These are phyloP conservation scores for Antennarius maculatus DNA, from an alignment of 2,797 vertebrate species.

Conservation along the genomic window DNA sequence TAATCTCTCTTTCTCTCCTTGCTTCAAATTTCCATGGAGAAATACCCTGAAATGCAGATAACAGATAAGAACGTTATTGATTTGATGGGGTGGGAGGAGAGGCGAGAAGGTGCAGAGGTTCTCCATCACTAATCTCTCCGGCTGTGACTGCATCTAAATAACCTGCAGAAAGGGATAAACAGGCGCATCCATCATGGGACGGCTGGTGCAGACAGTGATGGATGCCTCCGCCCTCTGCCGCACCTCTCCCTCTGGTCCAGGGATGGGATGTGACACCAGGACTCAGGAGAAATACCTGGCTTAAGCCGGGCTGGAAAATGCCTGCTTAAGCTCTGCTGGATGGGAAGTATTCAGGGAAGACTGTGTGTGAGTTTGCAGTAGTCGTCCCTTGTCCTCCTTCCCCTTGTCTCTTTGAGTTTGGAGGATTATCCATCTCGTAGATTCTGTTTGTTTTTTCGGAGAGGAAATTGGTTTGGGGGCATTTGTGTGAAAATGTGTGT, in stretches of 20 bases:
- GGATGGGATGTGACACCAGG: conserved; percentile 66
- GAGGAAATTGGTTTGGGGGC: conserved; percentile 59
- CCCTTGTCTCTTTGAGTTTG: conserved; percentile 59
- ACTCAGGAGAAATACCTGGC: conserved; percentile 67
- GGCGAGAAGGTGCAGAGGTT: conserved; percentile 61
- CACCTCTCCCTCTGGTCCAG: conserved; percentile 62
- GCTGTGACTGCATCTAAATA: conserved; percentile 81
- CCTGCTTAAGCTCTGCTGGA: conserved; percentile 39
- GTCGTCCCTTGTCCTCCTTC: conserved; percentile 38
- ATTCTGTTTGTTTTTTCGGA: conserved; percentile 63
- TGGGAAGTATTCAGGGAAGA: conserved; percentile 52
- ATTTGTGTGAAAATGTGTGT: conserved; percentile 26
- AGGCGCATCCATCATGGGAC: conserved; percentile 79
- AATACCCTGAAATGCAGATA: conserved; percentile 71
- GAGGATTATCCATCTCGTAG: conserved; percentile 61
- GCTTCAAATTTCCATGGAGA: conserved; percentile 65
- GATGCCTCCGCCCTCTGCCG: conserved; percentile 64
- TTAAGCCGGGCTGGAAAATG: conserved; percentile 51
- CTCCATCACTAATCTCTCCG: conserved; percentile 77
- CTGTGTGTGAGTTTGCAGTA: conserved; percentile 26
- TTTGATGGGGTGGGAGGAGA: conserved; percentile 63
- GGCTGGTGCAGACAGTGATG: conserved; percentile 73
- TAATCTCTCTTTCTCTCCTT: conserved; percentile 59
- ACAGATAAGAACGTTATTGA: conserved; percentile 76
- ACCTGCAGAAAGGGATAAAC: conserved; percentile 82